These are phyloP conservation scores for Drosophila lacicola DNA, from an alignment of 2,888 invertebrate genomes.

Conservation along the genomic window DNA sequence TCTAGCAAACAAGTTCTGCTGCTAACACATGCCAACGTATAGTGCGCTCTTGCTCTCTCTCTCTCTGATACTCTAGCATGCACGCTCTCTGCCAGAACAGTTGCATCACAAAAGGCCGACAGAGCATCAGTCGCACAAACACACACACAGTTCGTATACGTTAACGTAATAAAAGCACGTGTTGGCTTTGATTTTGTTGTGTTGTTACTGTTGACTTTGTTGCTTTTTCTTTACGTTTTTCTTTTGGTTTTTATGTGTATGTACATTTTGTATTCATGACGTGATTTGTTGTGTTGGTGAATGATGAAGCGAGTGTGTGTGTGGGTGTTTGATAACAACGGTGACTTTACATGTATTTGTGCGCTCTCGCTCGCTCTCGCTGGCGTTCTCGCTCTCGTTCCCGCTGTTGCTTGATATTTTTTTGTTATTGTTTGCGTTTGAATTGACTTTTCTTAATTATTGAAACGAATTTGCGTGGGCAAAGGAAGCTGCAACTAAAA, in stretches of 20 bases:
- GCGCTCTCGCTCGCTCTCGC: slow-evolving; percentile 5
- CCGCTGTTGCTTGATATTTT: slow-evolving; percentile 13
- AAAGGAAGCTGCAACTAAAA: slow-evolving; percentile 24
- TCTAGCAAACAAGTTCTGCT: slow-evolving; percentile 55
- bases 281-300: slow-evolving; percentile 45
- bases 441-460: slow-evolving; percentile 55
- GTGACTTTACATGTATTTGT: slow-evolving; percentile 22
- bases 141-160: slow-evolving; percentile 37
- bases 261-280: slow-evolving; percentile 63
- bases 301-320: slow-evolving; percentile 17
- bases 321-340: slow-evolving; percentile 53
- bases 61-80: slow-evolving; percentile 15
- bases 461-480: slow-evolving; percentile 51
- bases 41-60: slow-evolving; percentile 16
- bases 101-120: slow-evolving; percentile 59
- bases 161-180: slow-evolving; percentile 83
- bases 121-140: slow-evolving; percentile 19
- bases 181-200: slow-evolving; percentile 76
- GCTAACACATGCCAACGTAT: slow-evolving; percentile 20
- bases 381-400: slow-evolving; percentile 8
- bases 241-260: slow-evolving; percentile 15
- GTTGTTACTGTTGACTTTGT: slow-evolving; percentile 45
- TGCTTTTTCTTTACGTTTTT: slow-evolving; percentile 27
- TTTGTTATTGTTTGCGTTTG: slow-evolving; percentile 53
- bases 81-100: slow-evolving; percentile 45